Percentiles rank a stretch among this genome's conserved stretches.
phyloP scores from a whole-genome alignment of 1,140 invertebrate genomes.

The Diachasma alloeum region DNA sequence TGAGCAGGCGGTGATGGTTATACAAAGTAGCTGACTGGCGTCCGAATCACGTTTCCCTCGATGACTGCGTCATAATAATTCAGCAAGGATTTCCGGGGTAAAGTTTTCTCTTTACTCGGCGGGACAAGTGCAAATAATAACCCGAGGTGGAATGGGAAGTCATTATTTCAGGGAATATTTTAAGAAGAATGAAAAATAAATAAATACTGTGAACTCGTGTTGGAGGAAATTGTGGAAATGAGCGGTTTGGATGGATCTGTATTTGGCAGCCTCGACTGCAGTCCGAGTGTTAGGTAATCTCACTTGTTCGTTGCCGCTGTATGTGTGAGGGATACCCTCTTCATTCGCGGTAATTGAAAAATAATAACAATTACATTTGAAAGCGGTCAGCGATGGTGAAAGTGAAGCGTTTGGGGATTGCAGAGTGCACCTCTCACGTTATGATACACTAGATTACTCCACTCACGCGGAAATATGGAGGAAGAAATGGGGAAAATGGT shows the following conservation, averaged over 20 bases:
- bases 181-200: background rate
- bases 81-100: background rate
- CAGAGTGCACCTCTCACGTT: background rate
- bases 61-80: background rate
- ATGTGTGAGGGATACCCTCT: background rate
- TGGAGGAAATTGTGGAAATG: background rate
- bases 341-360: background rate
- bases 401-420: background rate
- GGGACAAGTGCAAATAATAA: background rate
- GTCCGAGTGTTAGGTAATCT: background rate
- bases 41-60: background rate
- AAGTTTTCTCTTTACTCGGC: background rate
- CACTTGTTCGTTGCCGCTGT: background rate
- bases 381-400: background rate
- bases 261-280: background rate
- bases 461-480: background rate
- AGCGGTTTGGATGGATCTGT: background rate
- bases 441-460: background rate
- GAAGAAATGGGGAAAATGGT: no score
- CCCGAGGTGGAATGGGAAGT: no score
- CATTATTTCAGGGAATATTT: no score
- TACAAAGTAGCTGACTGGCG: background rate
- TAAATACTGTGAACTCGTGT: background rate
- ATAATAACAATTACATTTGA: background rate
- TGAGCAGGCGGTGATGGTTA: background rate